These are phyloP conservation scores for Malacoraja senta DNA, from an alignment of 2,797 vertebrate species.

Conservation along the genomic window DNA sequence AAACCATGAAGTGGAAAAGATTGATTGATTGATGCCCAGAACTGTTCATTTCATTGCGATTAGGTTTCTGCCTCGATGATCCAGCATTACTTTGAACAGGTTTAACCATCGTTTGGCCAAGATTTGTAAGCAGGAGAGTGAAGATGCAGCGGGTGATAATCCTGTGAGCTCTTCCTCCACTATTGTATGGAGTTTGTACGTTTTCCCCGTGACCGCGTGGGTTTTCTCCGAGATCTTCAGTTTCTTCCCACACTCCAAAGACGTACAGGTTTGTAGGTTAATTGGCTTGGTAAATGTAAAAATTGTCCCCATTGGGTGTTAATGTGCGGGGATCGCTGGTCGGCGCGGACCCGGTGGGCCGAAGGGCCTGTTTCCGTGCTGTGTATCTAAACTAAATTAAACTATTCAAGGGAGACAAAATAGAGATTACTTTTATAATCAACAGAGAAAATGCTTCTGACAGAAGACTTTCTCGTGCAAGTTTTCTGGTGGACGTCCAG, in stretches of 20 bases:
- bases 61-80: neutral
- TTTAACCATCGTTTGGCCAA: neutral
- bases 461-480: neutral
- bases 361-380: too few species aligned
- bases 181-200: neutral
- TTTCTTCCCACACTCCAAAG: too few species aligned
- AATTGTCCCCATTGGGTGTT: too few species aligned
- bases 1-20: neutral
- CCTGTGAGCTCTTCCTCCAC: neutral
- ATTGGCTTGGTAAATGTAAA: too few species aligned
- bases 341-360: too few species aligned
- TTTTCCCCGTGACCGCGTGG: too few species aligned
- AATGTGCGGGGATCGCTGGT: too few species aligned
- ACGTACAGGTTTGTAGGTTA: too few species aligned
- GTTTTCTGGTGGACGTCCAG: neutral
- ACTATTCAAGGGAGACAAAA: neutral
- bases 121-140: neutral
- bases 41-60: neutral
- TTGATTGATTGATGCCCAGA: constrained; percentile 1
- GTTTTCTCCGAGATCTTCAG: too few species aligned
- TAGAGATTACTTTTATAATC: neutral
- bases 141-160: neutral
- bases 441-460: neutral
- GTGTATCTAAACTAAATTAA: too few species aligned
- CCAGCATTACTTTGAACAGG: neutral